phyloP scores from a whole-genome alignment of 2,113 vertebrate species.

The Saccopteryx leptura region DNA sequence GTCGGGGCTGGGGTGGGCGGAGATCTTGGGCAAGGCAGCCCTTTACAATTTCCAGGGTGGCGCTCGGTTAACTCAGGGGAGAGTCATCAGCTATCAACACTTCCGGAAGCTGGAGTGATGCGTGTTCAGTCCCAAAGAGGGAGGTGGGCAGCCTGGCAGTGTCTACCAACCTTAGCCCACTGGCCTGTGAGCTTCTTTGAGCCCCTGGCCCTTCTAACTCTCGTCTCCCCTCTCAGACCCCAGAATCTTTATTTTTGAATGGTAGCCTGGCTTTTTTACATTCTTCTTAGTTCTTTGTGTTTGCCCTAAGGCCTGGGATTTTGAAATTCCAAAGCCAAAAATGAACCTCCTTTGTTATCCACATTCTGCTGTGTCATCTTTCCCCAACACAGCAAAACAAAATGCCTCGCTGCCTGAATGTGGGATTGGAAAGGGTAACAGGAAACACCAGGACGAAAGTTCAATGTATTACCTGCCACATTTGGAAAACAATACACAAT shows the following conservation, averaged over 20 bases:
- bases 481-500: neutral
- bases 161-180: fast-evolving
- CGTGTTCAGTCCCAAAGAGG: neutral
- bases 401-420: neutral
- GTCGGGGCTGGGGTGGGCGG: no score
- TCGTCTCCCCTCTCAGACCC: neutral
- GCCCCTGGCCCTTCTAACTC: neutral
- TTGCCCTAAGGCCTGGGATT: neutral
- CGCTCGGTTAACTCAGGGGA: neutral
- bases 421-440: neutral
- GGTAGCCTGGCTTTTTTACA: neutral
- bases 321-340: constrained; percentile 32
- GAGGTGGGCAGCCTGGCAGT: neutral
- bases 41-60: no score
- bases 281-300: neutral
- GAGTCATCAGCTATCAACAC: neutral
- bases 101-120: neutral
- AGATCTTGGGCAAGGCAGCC: neutral
- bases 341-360: constrained; percentile 33
- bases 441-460: neutral
- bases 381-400: neutral
- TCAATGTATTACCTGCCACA: neutral
- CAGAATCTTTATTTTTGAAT: neutral
- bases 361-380: constrained; percentile 5
- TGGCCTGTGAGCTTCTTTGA: neutral